Conservation (phyloP, 2,113 vertebrate genomes). For the Otolemur garnettii region DNA sequence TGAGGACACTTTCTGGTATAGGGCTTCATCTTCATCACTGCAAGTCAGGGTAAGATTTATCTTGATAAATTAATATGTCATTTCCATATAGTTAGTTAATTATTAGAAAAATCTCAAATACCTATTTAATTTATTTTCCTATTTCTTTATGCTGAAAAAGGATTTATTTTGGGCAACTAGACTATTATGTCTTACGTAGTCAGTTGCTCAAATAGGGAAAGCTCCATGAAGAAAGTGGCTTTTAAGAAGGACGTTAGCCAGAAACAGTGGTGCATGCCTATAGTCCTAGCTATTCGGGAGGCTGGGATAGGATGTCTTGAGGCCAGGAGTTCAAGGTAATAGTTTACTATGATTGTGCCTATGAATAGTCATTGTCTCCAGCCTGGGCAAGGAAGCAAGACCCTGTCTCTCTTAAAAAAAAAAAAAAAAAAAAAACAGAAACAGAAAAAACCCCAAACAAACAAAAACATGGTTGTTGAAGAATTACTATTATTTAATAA, state of each 20-base stretch:
- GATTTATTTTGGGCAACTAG: constrained; percentile 16
- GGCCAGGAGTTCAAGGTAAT: not conserved
- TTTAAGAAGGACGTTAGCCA: not conserved
- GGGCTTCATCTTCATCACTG: constrained; percentile 93
- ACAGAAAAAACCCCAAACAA: not conserved
- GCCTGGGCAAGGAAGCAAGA: not conserved
- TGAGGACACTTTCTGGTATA: constrained; percentile 93
- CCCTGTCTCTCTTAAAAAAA: not conserved
- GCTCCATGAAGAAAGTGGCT: not conserved
- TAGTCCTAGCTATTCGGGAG: not conserved
- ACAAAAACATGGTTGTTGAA: not conserved
- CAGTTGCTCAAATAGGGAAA: constrained; percentile 9
- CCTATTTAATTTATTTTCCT: constrained; percentile 13
- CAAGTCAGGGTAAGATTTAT: not conserved
- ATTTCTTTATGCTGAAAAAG: not conserved
- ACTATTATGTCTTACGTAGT: not conserved
- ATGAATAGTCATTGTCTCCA: not conserved
- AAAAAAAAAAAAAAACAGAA: not conserved
- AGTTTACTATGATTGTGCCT: not conserved
- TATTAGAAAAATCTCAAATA: not conserved
- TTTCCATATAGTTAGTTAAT: not conserved
- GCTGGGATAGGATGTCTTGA: not conserved
- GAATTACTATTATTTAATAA: constrained; percentile 37
- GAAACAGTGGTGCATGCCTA: not conserved
- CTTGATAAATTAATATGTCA: not conserved